Conservation (phyloP, 1,140 invertebrate genomes). For the Ips typographus region DNA sequence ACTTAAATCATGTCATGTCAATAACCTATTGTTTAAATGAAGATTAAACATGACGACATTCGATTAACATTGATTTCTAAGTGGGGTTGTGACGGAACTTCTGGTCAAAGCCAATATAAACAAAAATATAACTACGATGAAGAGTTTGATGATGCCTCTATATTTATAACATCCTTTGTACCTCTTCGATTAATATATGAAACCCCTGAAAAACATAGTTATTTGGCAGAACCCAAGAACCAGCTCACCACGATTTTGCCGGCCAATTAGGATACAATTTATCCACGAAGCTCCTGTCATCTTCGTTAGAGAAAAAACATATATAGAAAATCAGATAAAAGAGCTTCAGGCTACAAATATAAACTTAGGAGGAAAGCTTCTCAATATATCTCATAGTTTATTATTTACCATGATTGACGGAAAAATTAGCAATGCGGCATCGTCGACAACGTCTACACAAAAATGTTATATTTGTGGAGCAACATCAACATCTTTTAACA, state of each 20-base stretch:
- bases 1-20: too few species aligned
- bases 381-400: not conserved
- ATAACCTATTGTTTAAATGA: too few species aligned
- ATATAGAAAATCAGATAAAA: slow-evolving; percentile 3
- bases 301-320: not conserved
- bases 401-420: not conserved
- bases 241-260: slow-evolving; percentile 5
- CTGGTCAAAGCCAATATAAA: not conserved
- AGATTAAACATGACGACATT: not conserved
- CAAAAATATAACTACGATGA: not conserved
- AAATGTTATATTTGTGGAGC: too few species aligned
- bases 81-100: not conserved
- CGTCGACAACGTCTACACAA: too few species aligned
- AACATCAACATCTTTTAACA: too few species aligned
- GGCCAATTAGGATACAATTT: slow-evolving; percentile 8
- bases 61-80: not conserved
- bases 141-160: not conserved
- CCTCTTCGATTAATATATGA: not conserved
- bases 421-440: too few species aligned
- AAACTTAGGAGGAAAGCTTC: too few species aligned
- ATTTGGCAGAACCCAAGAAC: slow-evolving; percentile 8
- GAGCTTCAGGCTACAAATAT: not conserved
- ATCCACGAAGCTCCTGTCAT: not conserved
- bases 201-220: not conserved
- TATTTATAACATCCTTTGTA: slow-evolving; percentile 6